Evolutionary conservation across 2,113 vertebrate genomes (phyloP).

Genomic region (Gymnarchus niloticus): DNA sequence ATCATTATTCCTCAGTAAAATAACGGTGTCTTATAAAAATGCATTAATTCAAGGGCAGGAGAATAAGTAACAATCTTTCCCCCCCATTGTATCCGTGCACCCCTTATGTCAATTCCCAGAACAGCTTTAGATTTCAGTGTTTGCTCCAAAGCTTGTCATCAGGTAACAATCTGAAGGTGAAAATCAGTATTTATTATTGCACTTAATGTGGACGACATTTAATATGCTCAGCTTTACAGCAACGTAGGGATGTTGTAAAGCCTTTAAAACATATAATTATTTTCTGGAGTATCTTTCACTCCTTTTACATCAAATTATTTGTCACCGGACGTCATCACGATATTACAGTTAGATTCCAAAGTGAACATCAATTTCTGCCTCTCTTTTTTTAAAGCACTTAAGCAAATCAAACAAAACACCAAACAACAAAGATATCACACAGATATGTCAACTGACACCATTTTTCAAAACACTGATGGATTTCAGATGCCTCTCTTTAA

Average conservation of each 20-base stretch:
- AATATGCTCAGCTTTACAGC: not conserved
- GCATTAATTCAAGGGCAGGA: conserved; percentile 3
- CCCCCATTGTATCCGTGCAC: not conserved
- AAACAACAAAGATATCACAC: not conserved
- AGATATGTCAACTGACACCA: not conserved
- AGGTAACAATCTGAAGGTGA: not conserved
- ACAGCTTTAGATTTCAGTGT: not conserved
- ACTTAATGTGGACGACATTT: not conserved
- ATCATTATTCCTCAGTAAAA: conserved; percentile 10
- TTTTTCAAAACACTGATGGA: not conserved
- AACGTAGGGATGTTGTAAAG: not conserved
- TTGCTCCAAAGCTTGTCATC: not conserved
- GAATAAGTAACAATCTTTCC: not conserved
- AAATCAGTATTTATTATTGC: not conserved
- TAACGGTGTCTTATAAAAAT: conserved; percentile 15
- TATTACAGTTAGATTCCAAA: not conserved
- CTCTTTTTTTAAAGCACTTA: not conserved
- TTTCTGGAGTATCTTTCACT: not conserved
- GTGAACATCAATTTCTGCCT: not conserved
- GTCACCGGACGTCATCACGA: not conserved
- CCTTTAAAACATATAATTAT: not conserved
- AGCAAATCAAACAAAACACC: not conserved
- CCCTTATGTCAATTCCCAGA: not conserved
- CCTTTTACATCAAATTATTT: not conserved
- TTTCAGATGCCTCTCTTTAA: not conserved